Evolutionary conservation across 2,888 invertebrate species (phyloP), one percentile per base, ranked within the genome.

Genomic region (Lasioglossum pauxillum): DNA sequence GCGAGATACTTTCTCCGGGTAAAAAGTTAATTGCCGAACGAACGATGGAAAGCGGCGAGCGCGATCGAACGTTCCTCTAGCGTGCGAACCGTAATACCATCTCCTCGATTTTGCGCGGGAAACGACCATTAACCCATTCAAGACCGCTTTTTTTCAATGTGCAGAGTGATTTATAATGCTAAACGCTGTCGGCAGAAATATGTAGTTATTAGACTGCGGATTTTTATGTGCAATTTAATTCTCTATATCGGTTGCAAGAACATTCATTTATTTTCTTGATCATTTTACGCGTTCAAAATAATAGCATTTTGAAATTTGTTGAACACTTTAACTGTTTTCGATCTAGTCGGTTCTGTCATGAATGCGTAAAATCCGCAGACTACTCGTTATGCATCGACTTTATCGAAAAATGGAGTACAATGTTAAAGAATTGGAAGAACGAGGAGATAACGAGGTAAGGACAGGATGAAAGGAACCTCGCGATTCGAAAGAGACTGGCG

Each of bases 11-110:
- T 71, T 82, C 82, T 60, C 69, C 35, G 49, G 19, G 41, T 16
- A 60, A 64, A 49, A 60, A 74, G 60, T n/a, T 41, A 53, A 76
- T 76, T 31, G 72, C 38, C 46, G 72, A 60, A 44, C 46, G 64
- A 64, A 64, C 64, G 49, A 49, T 79, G 80, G 78, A 82, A 71
- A 84, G 74, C 77, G 71, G 44, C 84, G 27, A 27, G 60, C 67
- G 53, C 14, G 83, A 77, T 84, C 84, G 78, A 82, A 75, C 84
- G 83, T 72, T 72, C 60, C 23, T 64, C 78, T 72, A 35, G 71
- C 74, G 74, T 41, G 49, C 35, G 35, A 64, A 12, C 35, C 12
- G 67, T 4, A 67, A 67, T 69, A 69, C 69, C 69, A 69, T 69
- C 69, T 69, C 69, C 35, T 41, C 41, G 64, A 64, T 64, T 31